Base-by-base conservation (phyloP, 2,113 vertebrate species). In the Heterotilapia buettikoferi region DNA sequence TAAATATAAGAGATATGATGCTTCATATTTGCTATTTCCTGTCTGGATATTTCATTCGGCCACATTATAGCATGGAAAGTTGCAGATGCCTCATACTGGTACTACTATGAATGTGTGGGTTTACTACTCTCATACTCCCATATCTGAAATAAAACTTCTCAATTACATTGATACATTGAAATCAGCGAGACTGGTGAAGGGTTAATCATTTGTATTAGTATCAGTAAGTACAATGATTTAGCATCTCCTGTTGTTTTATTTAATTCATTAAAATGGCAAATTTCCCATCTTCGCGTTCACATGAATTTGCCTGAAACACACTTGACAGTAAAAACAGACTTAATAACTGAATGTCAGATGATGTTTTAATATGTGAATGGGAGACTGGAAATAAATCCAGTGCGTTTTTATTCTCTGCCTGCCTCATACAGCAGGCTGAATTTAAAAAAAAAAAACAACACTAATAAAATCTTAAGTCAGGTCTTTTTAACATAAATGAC, bases 11-110 rank as follows among this genome's bases (percentile, higher is more conserved):
- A 11, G 33, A 50, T 52, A 24, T 38, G 14, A 84, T 61, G 76
- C 6, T 5, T 86, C 53, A 82, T 89, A 90, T 91, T 57, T 76
- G 26, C 61, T 83, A 71, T 86, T 91, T 90, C 66, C 82, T 89
- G 47, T 84, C 56, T 89, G 82, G 89, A 90, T 84, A 5, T 57
- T 26, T 54, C 61, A 45, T 68, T 71, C 50, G 80, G 81, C 68
- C 86, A 89, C 87, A 92, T 82, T 87, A 89, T 33, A 78, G 53
- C 78, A 36, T 82, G 88, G 92, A 89, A 92, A 92, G 84, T 82
- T 45, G 83, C 56, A 89, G 88, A 82, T 89, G 89, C 66, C 53
- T 93, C 88, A 89, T 91, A 83, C 52, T 84, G 57, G 88, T 63
- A 88, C 80, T 90, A 87, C 86, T 78, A 61, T 56, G 3, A 73